These are phyloP conservation scores for Calyptomena viridis DNA, from an alignment of 2,113 vertebrate genomes.

Conservation along the genomic window DNA sequence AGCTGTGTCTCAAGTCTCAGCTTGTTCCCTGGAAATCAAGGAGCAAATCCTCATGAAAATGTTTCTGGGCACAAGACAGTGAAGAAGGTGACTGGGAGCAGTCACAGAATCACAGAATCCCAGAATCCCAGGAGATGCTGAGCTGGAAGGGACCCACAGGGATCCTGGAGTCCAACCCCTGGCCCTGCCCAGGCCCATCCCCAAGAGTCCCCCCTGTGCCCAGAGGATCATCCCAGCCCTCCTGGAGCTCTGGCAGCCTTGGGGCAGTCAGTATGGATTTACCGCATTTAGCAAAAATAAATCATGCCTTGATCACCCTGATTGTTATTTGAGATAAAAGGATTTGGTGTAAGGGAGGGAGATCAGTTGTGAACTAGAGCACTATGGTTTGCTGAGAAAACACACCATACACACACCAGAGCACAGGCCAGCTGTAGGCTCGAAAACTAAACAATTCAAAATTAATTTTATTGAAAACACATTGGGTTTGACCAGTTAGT, in stretches of 20 bases:
- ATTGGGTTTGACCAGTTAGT: not conserved
- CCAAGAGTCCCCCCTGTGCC: too few relatives aligned
- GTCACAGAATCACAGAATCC: too few relatives aligned
- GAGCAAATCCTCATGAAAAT: not conserved
- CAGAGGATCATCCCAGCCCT: too few relatives aligned
- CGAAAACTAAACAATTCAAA: not conserved
- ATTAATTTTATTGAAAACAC: not conserved
- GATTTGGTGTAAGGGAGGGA: not conserved
- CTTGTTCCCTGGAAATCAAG: not conserved
- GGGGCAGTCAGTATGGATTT: not conserved
- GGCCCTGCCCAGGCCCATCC: too few relatives aligned
- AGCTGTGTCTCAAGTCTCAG: not conserved
- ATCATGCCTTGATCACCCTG: not conserved
- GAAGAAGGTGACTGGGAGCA: not conserved
- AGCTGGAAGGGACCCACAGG: too few relatives aligned
- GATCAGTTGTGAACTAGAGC: not conserved
- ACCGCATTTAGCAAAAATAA: not conserved
- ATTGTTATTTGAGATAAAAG: not conserved
- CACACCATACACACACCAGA: too few relatives aligned
- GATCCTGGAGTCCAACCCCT: too few relatives aligned
- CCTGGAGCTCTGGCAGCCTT: too few relatives aligned
- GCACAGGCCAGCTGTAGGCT: not conserved
- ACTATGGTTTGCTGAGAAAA: not conserved
- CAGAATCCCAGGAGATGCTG: too few relatives aligned
- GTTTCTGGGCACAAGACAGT: not conserved